A percentile compares a stretch with the other conserved stretches of the same genome.
Evolutionary conservation across 2,888 invertebrate species (phyloP).

Genomic region (Ischnus inquisitorius): DNA sequence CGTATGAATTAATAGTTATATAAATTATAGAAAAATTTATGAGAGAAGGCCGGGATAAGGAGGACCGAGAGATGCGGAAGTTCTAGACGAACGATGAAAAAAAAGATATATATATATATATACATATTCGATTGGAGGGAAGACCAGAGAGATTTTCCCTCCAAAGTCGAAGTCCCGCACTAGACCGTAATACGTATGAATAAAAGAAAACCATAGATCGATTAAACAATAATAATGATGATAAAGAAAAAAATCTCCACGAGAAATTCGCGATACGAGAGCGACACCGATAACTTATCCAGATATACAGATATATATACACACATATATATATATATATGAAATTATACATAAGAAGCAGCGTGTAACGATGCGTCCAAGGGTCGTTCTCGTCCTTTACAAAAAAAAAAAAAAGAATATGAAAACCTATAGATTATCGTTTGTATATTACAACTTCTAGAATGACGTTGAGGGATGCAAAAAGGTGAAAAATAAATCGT

Average conservation of each 20-base stretch:
- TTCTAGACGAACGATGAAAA: slow-evolving; percentile 36
- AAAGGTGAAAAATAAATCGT: slow-evolving; percentile 31
- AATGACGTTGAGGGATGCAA: slow-evolving; percentile 50
- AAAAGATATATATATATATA: slow-evolving; percentile 10
- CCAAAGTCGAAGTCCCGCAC: slow-evolving; percentile 31
- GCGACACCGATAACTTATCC: slow-evolving; percentile 40
- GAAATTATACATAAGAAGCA: slow-evolving; percentile 27
- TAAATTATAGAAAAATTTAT: slow-evolving; percentile 49
- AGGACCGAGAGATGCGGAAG: slow-evolving; percentile 9
- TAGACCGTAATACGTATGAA: slow-evolving; percentile 56
- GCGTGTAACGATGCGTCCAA: slow-evolving; percentile 44
- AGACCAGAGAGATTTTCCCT: slow-evolving; percentile 32
- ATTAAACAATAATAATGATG: slow-evolving; percentile 51
- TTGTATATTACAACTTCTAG: slow-evolving; percentile 53
- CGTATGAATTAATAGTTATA: slow-evolving; percentile 16
- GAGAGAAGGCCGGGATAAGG: slow-evolving; percentile 21
- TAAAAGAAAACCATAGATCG: slow-evolving; percentile 46
- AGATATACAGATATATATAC: slow-evolving; percentile 24
- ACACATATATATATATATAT: slow-evolving; percentile 28
- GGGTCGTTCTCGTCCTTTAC: slow-evolving; percentile 50
- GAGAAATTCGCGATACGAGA: slow-evolving; percentile 37
- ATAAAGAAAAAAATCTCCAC: slow-evolving; percentile 13
- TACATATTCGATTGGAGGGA: slow-evolving; percentile 38
- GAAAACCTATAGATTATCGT: slow-evolving; percentile 49
- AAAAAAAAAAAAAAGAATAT: slow-evolving; percentile 1